Evolutionary conservation across 2,113 vertebrate species (phyloP), one percentile per base, ranked within the genome.

Genomic region (Lipotes vexillifer): DNA sequence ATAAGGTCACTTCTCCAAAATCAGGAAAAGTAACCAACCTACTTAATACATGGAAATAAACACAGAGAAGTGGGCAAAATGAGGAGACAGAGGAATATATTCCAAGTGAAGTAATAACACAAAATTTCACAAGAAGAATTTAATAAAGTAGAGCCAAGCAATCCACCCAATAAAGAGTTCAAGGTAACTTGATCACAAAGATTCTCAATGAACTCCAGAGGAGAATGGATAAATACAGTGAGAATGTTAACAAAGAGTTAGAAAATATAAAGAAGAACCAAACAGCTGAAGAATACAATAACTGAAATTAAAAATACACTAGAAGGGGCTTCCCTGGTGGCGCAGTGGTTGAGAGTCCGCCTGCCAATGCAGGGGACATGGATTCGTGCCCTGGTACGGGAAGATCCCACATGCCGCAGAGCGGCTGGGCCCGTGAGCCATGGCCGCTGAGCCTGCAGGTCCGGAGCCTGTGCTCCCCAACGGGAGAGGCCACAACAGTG

Each of bases 361-460:
- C 44, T 44, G 44, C 44, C 44, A 0, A 44, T 44, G 44, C 44
- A 44, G 44, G 44, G 44, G 44, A 44, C 44, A 44, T 2, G 0
- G 44, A 8, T 44, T 44, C 2, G 44, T 44, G 44, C 44, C 44
- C 44, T 8, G 44, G 44, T 44, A 6, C 7, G 44, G 44, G 44
- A 44, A 44, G 44, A 44, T 44, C 44, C 44, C 44, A 44, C 44
- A 44, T 44, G 44, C 44, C 44, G 44, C 1, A 7, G 44, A 44
- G 44, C 0, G 8, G 44, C 44, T 44, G 2, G 44, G 44, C 8
- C 44, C 0, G 44, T 44, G 8, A 44, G 44, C 44, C 44, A 44
- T 44, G 8, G 44, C 44, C 8, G 44, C 44, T 44, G 8, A 44
- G 44, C 8, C 44, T 44, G 44, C 44, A 8, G 1, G 2, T 10